A percentile compares a stretch with the other conserved stretches of the same genome.
Conservation (phyloP, 2,113 vertebrate genomes). For the Ammospiza nelsoni region DNA sequence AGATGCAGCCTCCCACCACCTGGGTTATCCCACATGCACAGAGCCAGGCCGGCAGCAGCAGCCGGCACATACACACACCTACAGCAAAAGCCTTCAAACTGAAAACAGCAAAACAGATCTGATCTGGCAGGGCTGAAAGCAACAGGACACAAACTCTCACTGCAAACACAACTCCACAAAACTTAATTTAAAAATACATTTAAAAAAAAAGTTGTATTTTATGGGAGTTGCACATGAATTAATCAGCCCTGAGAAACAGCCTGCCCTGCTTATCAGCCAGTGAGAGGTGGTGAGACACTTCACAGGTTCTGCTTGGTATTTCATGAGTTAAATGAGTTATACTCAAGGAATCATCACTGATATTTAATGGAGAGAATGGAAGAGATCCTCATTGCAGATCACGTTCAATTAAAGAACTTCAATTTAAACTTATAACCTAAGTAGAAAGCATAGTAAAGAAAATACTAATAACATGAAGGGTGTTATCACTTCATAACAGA, state of each 20-base stretch:
- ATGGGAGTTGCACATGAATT: neutral
- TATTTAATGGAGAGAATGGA: neutral
- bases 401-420: neutral
- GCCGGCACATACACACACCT: neutral
- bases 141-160: neutral
- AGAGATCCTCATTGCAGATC: neutral
- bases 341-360: neutral
- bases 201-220: neutral
- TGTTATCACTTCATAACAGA: neutral
- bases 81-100: neutral
- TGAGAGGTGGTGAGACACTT: neutral
- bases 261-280: neutral
- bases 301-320: neutral
- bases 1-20: neutral
- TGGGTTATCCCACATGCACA: neutral
- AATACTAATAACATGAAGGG: neutral
- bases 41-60: neutral
- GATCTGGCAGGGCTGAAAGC: neutral
- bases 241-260: neutral
- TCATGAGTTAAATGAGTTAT: neutral
- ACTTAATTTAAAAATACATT: neutral
- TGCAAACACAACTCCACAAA: neutral
- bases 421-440: neutral
- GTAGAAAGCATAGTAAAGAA: neutral
- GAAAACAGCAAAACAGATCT: constrained; percentile 33